A percentile compares a stretch with the other conserved stretches of the same genome.
Evolutionary conservation across 2,797 vertebrate species (phyloP).

Genomic region (Cephalopachus bancanus): DNA sequence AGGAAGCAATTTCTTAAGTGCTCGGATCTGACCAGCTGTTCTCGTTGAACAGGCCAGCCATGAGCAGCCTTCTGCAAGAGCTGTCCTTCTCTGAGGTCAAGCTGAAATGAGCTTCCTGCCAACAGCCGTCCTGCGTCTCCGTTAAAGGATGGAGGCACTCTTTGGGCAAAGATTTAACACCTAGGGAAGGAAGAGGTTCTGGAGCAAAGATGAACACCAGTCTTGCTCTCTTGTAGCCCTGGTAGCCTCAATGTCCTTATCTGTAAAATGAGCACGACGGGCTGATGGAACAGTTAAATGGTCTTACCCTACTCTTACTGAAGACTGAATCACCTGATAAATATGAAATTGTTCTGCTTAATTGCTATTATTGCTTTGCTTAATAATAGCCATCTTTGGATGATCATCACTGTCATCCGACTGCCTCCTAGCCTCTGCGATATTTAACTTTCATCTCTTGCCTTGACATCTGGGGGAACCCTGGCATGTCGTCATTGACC

Average conservation of each 20-base stretch:
- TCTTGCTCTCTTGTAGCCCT: neutral
- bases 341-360: neutral
- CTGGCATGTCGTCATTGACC: neutral
- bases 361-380: neutral
- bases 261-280: neutral
- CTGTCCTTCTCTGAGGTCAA: neutral
- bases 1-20: neutral
- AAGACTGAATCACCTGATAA: constrained; percentile 31
- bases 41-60: neutral
- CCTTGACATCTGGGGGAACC: neutral
- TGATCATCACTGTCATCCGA: neutral
- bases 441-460: neutral
- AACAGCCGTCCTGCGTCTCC: neutral
- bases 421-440: neutral
- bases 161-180: neutral
- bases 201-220: neutral
- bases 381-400: constrained; percentile 15
- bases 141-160: neutral
- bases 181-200: neutral
- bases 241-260: neutral
- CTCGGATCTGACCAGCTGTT: neutral
- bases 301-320: neutral
- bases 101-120: neutral
- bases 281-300: neutral
- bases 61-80: neutral